Conservation (phyloP, 2,888 invertebrate genomes). For the Epinotia brunnichana region DNA sequence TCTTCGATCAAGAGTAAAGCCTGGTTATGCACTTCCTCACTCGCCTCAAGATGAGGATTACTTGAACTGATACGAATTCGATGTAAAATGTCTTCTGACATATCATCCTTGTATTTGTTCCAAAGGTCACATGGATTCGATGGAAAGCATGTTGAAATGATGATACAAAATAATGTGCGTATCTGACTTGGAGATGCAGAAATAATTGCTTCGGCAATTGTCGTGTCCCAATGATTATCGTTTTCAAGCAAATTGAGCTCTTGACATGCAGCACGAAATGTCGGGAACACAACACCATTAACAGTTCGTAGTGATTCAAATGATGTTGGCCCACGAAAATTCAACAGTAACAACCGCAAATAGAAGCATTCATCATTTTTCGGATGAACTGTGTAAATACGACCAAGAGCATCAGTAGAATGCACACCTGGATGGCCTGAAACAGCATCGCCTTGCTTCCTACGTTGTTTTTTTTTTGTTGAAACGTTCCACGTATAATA, state of each 20-base stretch:
- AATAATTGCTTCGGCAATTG: no score
- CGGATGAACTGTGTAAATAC: slow-evolving; percentile 48
- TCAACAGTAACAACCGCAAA: slow-evolving; percentile 20
- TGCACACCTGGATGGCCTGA: slow-evolving; percentile 42
- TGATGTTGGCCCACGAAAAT: neutral
- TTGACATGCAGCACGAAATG: slow-evolving; percentile 8
- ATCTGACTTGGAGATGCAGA: no score
- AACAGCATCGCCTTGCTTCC: slow-evolving; percentile 43
- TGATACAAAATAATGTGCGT: no score
- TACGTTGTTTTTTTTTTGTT: slow-evolving; percentile 33
- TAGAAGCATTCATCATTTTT: slow-evolving; percentile 47
- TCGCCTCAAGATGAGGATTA: neutral
- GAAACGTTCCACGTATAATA: slow-evolving; percentile 46
- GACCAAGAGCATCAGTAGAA: slow-evolving; percentile 42
- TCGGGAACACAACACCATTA: slow-evolving; percentile 5
- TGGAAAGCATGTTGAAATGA: no score
- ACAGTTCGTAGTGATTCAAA: slow-evolving; percentile 6
- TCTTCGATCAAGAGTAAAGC: no score
- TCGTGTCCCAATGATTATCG: slow-evolving; percentile 6
- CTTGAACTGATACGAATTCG: slow-evolving; percentile 1
- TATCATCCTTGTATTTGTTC: neutral
- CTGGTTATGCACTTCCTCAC: neutral
- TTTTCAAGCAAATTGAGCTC: slow-evolving; percentile 3
- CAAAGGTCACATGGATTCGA: no score
- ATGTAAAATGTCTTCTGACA: slow-evolving; percentile 16